phyloP scores from a whole-genome alignment of 2,888 invertebrate species.

The Drosophila recens region DNA sequence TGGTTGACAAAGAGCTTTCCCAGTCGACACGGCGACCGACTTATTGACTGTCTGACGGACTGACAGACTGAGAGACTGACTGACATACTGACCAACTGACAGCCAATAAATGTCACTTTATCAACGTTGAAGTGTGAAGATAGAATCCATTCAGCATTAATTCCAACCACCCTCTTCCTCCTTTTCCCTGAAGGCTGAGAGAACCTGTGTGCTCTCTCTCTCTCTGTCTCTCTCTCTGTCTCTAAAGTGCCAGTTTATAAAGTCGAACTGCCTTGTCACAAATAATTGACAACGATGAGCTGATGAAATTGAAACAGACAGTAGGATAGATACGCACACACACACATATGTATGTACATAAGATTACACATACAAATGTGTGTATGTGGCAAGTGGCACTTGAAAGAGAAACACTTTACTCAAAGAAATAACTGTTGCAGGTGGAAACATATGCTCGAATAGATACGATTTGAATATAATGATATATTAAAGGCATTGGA shows the following conservation, averaged over 20 bases:
- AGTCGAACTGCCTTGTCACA: constrained; percentile 68
- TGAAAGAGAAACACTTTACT: constrained; percentile 4
- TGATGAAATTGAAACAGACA: constrained; percentile 66
- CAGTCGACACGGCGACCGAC: constrained; percentile 15
- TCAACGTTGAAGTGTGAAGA: constrained; percentile 68
- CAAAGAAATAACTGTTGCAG: neutral
- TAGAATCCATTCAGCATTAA: constrained; percentile 35
- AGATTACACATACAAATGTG: neutral
- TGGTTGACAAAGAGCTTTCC: constrained; percentile 62
- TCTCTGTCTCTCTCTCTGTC: constrained; percentile 21
- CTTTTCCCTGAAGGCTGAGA: constrained; percentile 5
- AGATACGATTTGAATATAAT: neutral
- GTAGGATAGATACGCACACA: constrained; percentile 21
- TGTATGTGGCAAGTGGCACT: constrained; percentile 4
- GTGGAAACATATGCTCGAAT: neutral
- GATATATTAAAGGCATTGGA: neutral
- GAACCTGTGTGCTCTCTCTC: constrained; percentile 23
- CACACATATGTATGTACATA: neutral
- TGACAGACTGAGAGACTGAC: constrained; percentile 18
- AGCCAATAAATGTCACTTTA: constrained; percentile 76
- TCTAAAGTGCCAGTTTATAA: constrained; percentile 72
- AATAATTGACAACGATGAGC: constrained; percentile 74
- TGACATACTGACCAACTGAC: constrained; percentile 49
- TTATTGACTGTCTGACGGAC: constrained; percentile 19
- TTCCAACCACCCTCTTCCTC: constrained; percentile 16